Evolutionary conservation across 2,888 invertebrate genomes (phyloP), one percentile per base, ranked within the genome.

Genomic region (Phalangium opilio): DNA sequence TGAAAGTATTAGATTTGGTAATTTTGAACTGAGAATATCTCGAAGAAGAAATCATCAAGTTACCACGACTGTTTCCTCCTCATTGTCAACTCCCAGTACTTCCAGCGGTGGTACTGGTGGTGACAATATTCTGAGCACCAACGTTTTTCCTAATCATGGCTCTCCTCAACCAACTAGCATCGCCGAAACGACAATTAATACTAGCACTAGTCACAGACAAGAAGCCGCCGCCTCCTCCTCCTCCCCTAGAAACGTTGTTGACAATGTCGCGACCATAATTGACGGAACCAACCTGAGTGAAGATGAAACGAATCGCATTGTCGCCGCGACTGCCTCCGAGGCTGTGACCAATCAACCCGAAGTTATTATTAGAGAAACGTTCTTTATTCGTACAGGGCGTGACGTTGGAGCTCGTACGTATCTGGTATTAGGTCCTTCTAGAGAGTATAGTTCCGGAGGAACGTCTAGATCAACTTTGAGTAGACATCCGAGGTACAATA

Each of bases 371-470:
- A 18, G 32, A 19, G 47, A 45, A 21, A 12, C 42, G n/a, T 38
- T 49, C 12, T 45, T 49, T 17, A 27, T 49, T 20, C 36, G 41
- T 11, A 43, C 49, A 11, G 43, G 43, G 3, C 42, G 45, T 1
- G 45, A 49, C 38, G 21, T 41, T 17, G 45, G 34, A 32, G 39
- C 48, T 15, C 39, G 36, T 19, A 35, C 44, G 11, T n/a, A 19
- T 12, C 11, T 38, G 12, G 19, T 49, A 8, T 36, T 49, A 32
- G 40, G 21, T 27, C 45, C 45, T 15, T 45, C 45, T 32, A 36
- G 45, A 41, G 19, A 38, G 21, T 14, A 21, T 40, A 36, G 35
- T 46, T 67, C 74, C 59, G 71, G 70, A 47, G 69, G 68, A 60
- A 67, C 35, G 32, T 15, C 43, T 27, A 27, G 27, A 27, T 27